Evolutionary conservation across 64 coral and sea anemone species (phyloP), one percentile per base, ranked within the genome.

Genomic region (Dendronephthya gigantea): DNA sequence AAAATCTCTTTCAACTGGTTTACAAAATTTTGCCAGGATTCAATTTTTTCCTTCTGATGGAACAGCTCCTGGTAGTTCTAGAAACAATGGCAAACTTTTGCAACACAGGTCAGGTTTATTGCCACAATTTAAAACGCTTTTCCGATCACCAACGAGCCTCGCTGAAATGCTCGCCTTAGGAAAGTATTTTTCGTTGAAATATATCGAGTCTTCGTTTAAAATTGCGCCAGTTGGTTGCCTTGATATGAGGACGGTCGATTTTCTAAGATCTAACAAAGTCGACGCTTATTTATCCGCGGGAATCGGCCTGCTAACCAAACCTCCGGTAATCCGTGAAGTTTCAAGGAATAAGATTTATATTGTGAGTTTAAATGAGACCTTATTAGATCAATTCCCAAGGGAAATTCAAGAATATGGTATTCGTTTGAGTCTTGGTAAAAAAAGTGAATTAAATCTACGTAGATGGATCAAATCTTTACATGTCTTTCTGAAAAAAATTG

Each of bases 1-100:
- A 6, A 62, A 62, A 62, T 62, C 17, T 6, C 55, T 62, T 19
- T 19, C 55, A 62, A 62, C 55, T 19, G 84, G 39, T 39, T 65
- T 85, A 31, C 31, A 38, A 27, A 49, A 59, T 16, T 39, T 66
- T 10, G 50, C 84, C 0, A 38, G 23, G 36, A 37, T 85, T 17
- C 84, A 85, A 40, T 85, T 85, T 38, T 9, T 85, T 66, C 84
- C 84, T 85, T 85, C 66, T n/a, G 23, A 65, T 23, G 23, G 25
- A 6, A 59, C 1, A 22, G 19, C 50, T 84, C 0, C 51, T 10
- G 50, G 38, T 11, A 85, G 15, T 40, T 22, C 39, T 12, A 0
- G 59, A 5, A 58, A 58, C 13, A 58, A 5, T 22, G 22, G 15
- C 51, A 17, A 17, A 15, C 15, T 62, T 13, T 22, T 17, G 55